phyloP scores from a whole-genome alignment of 2,797 vertebrate genomes.

The Rhabdomys pumilio region DNA sequence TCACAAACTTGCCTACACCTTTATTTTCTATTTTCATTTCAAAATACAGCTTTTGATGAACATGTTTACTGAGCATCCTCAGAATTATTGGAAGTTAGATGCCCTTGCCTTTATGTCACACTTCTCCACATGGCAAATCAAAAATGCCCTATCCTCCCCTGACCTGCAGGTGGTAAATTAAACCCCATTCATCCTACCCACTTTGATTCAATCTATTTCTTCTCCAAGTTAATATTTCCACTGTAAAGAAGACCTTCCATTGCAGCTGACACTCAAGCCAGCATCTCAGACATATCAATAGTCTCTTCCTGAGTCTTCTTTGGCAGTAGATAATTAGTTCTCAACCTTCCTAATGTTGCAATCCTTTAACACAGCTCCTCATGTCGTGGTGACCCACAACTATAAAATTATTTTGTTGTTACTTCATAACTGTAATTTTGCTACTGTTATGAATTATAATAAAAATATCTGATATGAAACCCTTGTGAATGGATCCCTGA shows the following conservation, averaged over 20 bases:
- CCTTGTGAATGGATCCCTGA: not conserved
- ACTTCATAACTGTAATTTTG: not conserved
- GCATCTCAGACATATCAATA: not conserved
- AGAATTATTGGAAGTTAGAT: not conserved
- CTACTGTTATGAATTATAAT: not conserved
- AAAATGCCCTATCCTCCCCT: not conserved
- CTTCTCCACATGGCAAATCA: not conserved
- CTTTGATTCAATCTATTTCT: not conserved
- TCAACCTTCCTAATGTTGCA: not conserved
- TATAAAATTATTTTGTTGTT: not conserved
- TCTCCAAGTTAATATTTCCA: constrained; percentile 38
- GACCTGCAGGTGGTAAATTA: not conserved
- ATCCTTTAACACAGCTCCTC: not conserved
- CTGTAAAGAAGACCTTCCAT: not conserved
- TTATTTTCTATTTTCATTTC: constrained; percentile 39
- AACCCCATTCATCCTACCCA: not conserved
- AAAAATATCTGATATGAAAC: not conserved
- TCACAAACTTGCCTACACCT: constrained; percentile 43
- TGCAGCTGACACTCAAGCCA: not conserved
- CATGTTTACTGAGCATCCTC: not conserved
- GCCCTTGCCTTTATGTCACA: constrained; percentile 9
- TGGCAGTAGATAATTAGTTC: not conserved
- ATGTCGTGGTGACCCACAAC: not conserved
- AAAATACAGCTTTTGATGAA: constrained; percentile 30
- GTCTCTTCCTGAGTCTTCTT: constrained; percentile 13